phyloP scores from a whole-genome alignment of 1,140 invertebrate genomes.

The Capitella teleta region DNA sequence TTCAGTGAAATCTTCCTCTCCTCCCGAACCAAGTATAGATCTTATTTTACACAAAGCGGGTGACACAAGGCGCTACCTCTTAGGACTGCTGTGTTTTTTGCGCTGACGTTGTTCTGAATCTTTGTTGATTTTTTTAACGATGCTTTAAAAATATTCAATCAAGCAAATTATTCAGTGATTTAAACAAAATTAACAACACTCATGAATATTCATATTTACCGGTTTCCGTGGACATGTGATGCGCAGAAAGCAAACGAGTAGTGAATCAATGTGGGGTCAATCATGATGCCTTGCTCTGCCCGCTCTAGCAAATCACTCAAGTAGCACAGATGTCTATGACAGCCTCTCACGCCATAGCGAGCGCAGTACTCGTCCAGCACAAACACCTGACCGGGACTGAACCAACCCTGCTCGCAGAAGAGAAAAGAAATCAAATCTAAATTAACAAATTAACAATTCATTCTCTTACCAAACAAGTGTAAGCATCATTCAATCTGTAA shows the following conservation, averaged over 20 bases:
- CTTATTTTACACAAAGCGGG: no score
- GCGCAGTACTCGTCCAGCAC: slow-evolving; percentile 98
- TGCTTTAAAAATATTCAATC: no score
- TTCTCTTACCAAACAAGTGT: slow-evolving; percentile 76
- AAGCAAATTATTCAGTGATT: no score
- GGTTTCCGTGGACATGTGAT: slow-evolving; percentile 94
- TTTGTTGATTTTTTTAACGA: no score
- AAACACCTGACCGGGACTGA: slow-evolving; percentile 96
- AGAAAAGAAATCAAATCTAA: not conserved
- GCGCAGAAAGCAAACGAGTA: slow-evolving; percentile 98
- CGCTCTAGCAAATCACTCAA: slow-evolving; percentile 89
- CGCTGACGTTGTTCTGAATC: no score
- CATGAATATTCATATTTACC: no score
- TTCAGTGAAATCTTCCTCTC: no score
- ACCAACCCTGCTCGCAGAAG: slow-evolving; percentile 71
- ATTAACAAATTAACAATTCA: no score
- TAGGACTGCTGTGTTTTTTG: no score
- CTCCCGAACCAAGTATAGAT: no score
- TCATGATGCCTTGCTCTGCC: slow-evolving; percentile 82
- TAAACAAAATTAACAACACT: no score
- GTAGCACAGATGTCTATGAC: slow-evolving; percentile 91
- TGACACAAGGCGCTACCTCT: no score
- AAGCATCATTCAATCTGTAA: slow-evolving; percentile 90
- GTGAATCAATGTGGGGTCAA: slow-evolving; percentile 96
- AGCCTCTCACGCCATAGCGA: slow-evolving; percentile 90